These are phyloP conservation scores for Halichondria panicea DNA, from an alignment of 37 sponge, comb jelly and placozoan genomes.

Conservation along the genomic window DNA sequence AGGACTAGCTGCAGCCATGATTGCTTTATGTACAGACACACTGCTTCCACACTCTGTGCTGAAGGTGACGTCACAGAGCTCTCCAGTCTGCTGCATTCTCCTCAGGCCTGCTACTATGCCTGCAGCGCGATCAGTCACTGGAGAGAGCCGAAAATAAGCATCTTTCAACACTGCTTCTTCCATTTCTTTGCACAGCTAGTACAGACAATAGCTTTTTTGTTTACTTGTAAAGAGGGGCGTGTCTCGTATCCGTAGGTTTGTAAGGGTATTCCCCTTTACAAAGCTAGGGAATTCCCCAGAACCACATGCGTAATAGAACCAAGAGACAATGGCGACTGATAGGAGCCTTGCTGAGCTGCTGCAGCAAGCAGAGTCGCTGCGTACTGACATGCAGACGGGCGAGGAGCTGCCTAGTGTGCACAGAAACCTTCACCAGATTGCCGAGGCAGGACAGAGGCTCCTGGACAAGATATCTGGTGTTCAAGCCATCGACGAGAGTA, in stretches of 20 bases:
- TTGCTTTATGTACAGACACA: slow-evolving; percentile 32
- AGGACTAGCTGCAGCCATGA: slow-evolving; percentile 48
- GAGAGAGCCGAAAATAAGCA: background rate
- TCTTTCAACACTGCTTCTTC: background rate
- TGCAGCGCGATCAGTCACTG: background rate
- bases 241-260: too few relatives aligned
- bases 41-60: slow-evolving; percentile 12
- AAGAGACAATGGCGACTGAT: background rate
- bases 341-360: slow-evolving; percentile 68
- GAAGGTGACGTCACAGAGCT: slow-evolving; percentile 45
- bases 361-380: slow-evolving; percentile 88
- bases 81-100: slow-evolving; percentile 36
- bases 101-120: slow-evolving; percentile 9
- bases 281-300: background rate
- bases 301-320: background rate
- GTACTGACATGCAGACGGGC: slow-evolving; percentile 69
- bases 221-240: too few relatives aligned
- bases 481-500: slow-evolving; percentile 54
- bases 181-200: too few relatives aligned
- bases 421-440: slow-evolving; percentile 93
- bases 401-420: slow-evolving; percentile 87
- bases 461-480: slow-evolving; percentile 76
- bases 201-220: too few relatives aligned
- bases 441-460: slow-evolving; percentile 90
- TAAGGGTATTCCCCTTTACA: too few relatives aligned